These are phyloP conservation scores for Portevinia maculata DNA, from an alignment of 2,888 invertebrate species.

Conservation along the genomic window DNA sequence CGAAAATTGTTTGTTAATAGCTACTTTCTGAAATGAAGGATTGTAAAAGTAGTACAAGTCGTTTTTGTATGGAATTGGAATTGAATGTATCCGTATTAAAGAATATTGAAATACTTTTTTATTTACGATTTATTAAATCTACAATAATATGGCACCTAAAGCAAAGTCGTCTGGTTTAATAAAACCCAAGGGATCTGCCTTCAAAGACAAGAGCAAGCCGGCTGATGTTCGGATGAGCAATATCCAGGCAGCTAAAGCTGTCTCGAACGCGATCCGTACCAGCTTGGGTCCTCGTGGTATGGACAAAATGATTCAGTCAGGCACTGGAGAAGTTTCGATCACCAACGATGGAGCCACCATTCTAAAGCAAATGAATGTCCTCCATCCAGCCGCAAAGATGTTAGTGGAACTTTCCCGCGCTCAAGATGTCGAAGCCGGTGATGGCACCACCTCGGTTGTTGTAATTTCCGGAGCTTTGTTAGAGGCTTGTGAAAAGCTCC, in stretches of 20 bases:
- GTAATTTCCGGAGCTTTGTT: conserved; percentile 98
- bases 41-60: no score
- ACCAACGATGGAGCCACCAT: conserved; percentile 99
- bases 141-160: conserved; percentile 80
- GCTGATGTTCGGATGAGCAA: conserved; percentile 96
- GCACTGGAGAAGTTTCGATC: conserved; percentile 99
- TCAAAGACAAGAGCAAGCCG: conserved; percentile 97
- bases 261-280: conserved; percentile 99
- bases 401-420: conserved; percentile 98
- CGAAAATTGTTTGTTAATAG: no score
- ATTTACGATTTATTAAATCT: conserved; percentile 27
- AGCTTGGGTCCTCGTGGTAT: conserved; percentile 99
- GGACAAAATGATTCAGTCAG: conserved; percentile 99
- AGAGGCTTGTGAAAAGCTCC: conserved; percentile 95
- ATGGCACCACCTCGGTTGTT: conserved; percentile 99
- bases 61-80: no score
- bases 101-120: conserved; percentile 22
- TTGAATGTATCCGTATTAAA: no score
- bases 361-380: conserved; percentile 98
- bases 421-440: conserved; percentile 99
- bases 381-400: conserved; percentile 99
- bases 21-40: no score
- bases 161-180: conserved; percentile 77
- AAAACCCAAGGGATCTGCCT: conserved; percentile 85
- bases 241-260: conserved; percentile 99